Evolutionary conservation across 1,140 invertebrate genomes (phyloP), one percentile per base, ranked within the genome.

Genomic region (Nilaparvata lugens): DNA sequence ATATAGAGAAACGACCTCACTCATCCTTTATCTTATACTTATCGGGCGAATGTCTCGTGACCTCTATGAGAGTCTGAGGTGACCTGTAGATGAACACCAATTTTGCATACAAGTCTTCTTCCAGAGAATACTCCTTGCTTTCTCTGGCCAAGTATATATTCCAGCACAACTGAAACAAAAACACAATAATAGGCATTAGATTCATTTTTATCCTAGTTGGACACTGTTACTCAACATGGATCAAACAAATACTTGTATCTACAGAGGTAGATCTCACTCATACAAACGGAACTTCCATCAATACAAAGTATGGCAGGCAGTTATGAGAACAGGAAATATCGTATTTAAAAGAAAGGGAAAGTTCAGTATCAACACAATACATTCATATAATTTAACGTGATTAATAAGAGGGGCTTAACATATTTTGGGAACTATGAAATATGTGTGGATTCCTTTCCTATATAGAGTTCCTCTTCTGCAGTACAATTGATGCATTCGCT

Each of bases 71-170:
- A 16, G 95, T 98, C 72, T 97, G 94, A 0, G 96, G 94, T 24
- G 95, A 98, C 58, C 97, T 84, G 76, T 97, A 99, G 51, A 99
- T 79, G 86, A 98, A 99, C 65, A 99, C 88, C 52, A 99, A 77
- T 83, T 98, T 98, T 16, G 97, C 93, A 75, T 96, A 98, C 11
- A 99, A 80, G 74, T 99, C 94, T 78, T 99, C 96, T 78, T 99
- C 97, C 11, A 99, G 76, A 9, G 84, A 81, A 57, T 95, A 84
- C 69, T 98, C 94, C 35, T 88, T 79, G 51, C 91, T 92, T 77
- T 98, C 95, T 21, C 97, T 82, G 1, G 98, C 97, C 71, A 99
- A 77, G 73, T 98, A 99, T 62, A 99, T 93, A 72, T 98, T 93
- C 56, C 94, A 79, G 71, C 93, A 95, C 1, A 99, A 81, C 72